Percentiles rank a stretch among this genome's conserved stretches.
Conservation (phyloP, 1,140 invertebrate species). For the Ylistrum balloti region DNA sequence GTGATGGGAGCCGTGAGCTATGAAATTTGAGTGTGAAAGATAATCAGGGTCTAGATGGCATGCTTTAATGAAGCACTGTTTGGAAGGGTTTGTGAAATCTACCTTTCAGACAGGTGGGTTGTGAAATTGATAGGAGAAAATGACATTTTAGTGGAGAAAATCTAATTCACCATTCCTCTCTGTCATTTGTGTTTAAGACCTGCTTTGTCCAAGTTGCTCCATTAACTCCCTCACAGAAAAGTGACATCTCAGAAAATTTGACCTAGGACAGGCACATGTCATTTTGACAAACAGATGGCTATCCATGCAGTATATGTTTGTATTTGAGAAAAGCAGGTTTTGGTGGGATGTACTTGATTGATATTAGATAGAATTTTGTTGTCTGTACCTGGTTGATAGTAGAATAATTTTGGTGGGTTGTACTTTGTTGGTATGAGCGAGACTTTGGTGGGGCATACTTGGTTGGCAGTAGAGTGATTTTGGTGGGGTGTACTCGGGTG, state of each 20-base stretch:
- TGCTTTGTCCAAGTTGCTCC: background rate
- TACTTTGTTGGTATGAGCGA: too few species aligned
- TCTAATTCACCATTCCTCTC: background rate
- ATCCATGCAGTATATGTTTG: background rate
- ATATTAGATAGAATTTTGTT: too few species aligned
- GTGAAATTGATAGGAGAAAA: conserved; percentile 35
- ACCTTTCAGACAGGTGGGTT: conserved; percentile 14
- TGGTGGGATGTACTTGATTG: too few species aligned
- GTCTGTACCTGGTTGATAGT: too few species aligned
- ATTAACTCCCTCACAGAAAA: background rate
- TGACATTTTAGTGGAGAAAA: background rate
- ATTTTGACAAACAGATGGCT: background rate
- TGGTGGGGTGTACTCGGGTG: background rate
- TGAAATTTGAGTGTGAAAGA: background rate
- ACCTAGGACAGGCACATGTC: conserved; percentile 7
- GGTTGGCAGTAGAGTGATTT: background rate
- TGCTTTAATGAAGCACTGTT: background rate
- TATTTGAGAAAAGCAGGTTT: background rate
- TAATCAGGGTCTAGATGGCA: background rate
- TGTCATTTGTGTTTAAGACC: background rate
- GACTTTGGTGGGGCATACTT: background rate
- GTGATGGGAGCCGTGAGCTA: background rate
- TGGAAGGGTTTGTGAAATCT: background rate
- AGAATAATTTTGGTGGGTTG: too few species aligned
- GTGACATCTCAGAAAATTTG: conserved; percentile 24